These are phyloP conservation scores for Netelia virgata DNA, from an alignment of 2,888 invertebrate genomes.

Conservation along the genomic window DNA sequence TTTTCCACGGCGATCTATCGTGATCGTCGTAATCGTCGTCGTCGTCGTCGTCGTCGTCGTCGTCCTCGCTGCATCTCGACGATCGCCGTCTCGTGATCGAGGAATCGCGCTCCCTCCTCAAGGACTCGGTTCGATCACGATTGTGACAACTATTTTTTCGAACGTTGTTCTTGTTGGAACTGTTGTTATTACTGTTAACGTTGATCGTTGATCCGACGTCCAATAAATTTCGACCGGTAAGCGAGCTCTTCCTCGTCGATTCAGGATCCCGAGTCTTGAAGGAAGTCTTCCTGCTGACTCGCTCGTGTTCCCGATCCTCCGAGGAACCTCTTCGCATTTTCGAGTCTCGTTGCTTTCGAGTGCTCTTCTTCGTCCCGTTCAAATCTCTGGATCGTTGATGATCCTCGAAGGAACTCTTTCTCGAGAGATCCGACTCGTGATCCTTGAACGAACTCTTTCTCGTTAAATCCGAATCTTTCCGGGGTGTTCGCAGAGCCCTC, in stretches of 20 bases:
- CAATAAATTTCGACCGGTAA: slow-evolving; percentile 35
- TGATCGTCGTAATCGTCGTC: slow-evolving; percentile 50
- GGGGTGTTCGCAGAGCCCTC: slow-evolving; percentile 68
- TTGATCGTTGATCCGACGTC: slow-evolving; percentile 29
- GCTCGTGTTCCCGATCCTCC: slow-evolving; percentile 69
- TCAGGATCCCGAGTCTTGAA: slow-evolving; percentile 65
- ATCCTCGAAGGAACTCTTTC: slow-evolving; percentile 75
- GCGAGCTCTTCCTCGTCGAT: slow-evolving; percentile 64
- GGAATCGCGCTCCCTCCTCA: slow-evolving; percentile 50
- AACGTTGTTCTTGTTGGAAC: not conserved
- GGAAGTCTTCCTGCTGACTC: slow-evolving; percentile 52
- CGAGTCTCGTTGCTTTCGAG: slow-evolving; percentile 45
- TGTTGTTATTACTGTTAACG: slow-evolving; percentile 9
- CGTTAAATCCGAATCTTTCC: slow-evolving; percentile 72
- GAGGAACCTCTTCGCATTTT: slow-evolving; percentile 70
- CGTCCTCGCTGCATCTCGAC: slow-evolving; percentile 53
- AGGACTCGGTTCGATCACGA: slow-evolving; percentile 46
- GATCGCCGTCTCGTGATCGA: slow-evolving; percentile 37
- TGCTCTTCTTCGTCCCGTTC: slow-evolving; percentile 53
- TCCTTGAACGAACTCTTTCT: slow-evolving; percentile 70
- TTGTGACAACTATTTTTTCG: slow-evolving; percentile 47
- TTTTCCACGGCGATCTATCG: slow-evolving; percentile 54
- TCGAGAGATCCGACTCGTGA: slow-evolving; percentile 68
- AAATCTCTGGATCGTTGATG: slow-evolving; percentile 61
- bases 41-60: slow-evolving; percentile 59